Base-by-base conservation (phyloP, 2,888 invertebrate species). In the Drosophila pseudotalamancana region DNA sequence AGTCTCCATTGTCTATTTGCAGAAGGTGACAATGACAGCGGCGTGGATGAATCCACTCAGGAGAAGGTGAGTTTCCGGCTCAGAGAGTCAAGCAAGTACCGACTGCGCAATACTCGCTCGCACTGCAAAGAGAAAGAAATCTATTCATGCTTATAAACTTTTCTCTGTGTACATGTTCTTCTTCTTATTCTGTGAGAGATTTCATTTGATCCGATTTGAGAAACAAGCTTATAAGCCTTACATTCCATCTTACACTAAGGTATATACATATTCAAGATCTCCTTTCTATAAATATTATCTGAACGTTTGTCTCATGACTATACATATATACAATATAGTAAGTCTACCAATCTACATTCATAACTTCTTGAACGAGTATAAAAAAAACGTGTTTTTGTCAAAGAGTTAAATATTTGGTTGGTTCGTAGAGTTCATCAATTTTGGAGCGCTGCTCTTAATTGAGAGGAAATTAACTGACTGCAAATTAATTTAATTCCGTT, bases 1-100 rank as follows among this genome's bases (percentile, higher is more conserved):
- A 42, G 42, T 25, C 5, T 53, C 34, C 31, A 6, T 34, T 19
- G 37, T 18, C 31, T 39, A 87, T 37, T 92, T 91, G 74, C 94
- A 96, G 96, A 96, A 92, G 95, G 95, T 31, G 96, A 96, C 90
- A 96, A 96, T 84, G 96, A 96, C 86, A 96, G 95, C 89, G 96
- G 95, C 39, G 95, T 95, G 25, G 96, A 96, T 90, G 96, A 96
- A 90, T 94, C 95, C 59, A 95, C 95, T 53, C 96, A 95, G 91
- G 95, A 95, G 91, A 94, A 95, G 92, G 95, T 96, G 92, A 94
- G 95, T 79, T 60, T 70, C 61, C 77, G 49, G 43, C 27, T 29
- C 29, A 6, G 6, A 42, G 25, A 11, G 23, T 4, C 40, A 23
- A 16, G 5, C 29, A 2, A 18, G 43, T 12, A 18, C n/a, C 43